Evolutionary conservation across 2,797 vertebrate genomes (phyloP), one percentile per base, ranked within the genome.

Genomic region (Clarias pachynema): DNA sequence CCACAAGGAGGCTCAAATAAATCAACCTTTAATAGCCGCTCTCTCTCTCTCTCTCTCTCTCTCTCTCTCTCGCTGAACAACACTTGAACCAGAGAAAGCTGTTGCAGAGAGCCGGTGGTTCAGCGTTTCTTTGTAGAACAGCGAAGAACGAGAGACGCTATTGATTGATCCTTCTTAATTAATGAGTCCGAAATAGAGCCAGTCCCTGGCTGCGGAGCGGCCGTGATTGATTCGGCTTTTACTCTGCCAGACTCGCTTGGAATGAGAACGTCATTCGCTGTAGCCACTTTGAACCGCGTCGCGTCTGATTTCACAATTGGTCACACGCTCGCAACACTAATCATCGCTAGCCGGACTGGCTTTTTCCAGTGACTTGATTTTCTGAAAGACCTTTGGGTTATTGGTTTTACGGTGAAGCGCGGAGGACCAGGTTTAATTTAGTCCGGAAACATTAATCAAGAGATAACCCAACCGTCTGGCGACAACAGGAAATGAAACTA

Each of bases 381-480:
- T 79, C 83, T 66, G 59, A 82, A 80, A 68, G 31, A 83, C 40
- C 29, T 84, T 79, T 34, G n/a, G 82, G 72, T 84, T 79, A 80
- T 69, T 75, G 79, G 79, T 86, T 88, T 86, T 65, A 82, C 72
- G 73, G 31, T 62, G 57, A 82, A 56, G 63, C n/a, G 14, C 31
- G 6, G 60, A 49, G 59, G 75, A 75, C 82, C 18, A 26, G 83
- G 66, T 72, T 85, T 85, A 82, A 87, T 87, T 87, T 85, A 87
- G 83, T 31, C 75, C 40, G 22, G 75, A 87, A 83, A 84, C 85
- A 87, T 89, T 89, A 85, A 89, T 89, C 86, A 87, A 77, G 84
- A 87, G 83, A 87, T 89, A 85, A 85, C 81, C 80, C 84, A 74
- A 70, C 72, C n/a, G 37, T 69, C 56, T 49, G 22, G 26, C n/a